Conservation (phyloP, 2,113 vertebrate species). For the Tetraodon nigroviridis region DNA sequence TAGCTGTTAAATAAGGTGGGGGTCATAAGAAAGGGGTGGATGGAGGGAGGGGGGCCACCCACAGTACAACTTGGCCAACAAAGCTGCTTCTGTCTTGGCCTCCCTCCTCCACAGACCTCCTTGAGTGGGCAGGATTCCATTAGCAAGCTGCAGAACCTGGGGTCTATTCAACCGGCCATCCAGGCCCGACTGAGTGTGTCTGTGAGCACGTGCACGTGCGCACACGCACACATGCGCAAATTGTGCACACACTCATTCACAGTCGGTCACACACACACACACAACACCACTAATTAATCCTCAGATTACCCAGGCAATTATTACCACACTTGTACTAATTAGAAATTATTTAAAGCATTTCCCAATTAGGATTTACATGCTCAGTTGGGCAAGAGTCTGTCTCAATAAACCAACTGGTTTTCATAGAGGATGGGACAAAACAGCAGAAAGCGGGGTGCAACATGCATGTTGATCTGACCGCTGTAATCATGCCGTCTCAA, state of each 20-base stretch:
- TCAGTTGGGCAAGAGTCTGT: conserved; percentile 74
- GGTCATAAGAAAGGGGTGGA: conserved; percentile 53
- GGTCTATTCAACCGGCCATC: conserved; percentile 77
- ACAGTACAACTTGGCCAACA: conserved; percentile 86
- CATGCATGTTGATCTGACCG: conserved; percentile 43
- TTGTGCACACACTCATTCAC: conserved; percentile 72
- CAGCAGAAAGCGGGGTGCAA: conserved; percentile 10
- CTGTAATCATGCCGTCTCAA: conserved; percentile 67
- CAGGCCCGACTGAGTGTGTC: conserved; percentile 64
- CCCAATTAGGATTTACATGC: conserved; percentile 84
- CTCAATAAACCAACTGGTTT: conserved; percentile 68
- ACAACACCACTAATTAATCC: conserved; percentile 86
- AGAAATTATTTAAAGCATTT: conserved; percentile 87
- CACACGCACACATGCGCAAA: conserved; percentile 44
- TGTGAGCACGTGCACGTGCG: conserved; percentile 68
- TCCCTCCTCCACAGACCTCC: conserved; percentile 80
- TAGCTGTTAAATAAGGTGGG: conserved; percentile 80
- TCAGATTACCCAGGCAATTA: conserved; percentile 91
- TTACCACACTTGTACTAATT: conserved; percentile 88
- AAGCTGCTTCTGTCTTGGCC: conserved; percentile 88
- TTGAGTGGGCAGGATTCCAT: conserved; percentile 85
- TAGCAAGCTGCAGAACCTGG: conserved; percentile 82
- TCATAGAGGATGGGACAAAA: conserved; percentile 16
- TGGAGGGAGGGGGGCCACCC: conserved; percentile 84
- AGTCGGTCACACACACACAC: conserved; percentile 75